phyloP scores from a whole-genome alignment of 1,140 invertebrate genomes.

The Dendrolimus kikuchii region DNA sequence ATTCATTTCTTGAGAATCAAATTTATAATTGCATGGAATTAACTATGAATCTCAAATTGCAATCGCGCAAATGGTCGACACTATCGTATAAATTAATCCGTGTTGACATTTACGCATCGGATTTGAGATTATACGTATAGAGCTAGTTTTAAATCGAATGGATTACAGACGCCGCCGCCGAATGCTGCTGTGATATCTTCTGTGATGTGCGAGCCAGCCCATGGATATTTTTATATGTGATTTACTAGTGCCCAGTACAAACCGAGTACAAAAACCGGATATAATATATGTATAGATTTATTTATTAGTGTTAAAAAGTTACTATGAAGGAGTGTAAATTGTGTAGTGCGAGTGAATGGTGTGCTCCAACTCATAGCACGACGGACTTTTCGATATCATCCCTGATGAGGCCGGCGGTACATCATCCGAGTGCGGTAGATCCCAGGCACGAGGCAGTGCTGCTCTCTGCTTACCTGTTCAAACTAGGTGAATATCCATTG shows the following conservation, averaged over 20 bases:
- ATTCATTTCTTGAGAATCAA: conserved; percentile 11
- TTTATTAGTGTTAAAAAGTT: conserved; percentile 44
- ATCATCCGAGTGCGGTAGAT: conserved; percentile 39
- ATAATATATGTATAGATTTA: conserved; percentile 38
- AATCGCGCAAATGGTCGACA: too few species aligned
- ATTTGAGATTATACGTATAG: conserved; percentile 1
- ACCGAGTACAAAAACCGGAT: conserved; percentile 66
- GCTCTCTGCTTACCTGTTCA: conserved; percentile 67
- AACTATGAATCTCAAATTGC: background rate
- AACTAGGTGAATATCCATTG: conserved; percentile 70
- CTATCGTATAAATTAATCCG: too few species aligned
- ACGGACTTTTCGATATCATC: conserved; percentile 67
- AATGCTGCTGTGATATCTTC: conserved; percentile 65
- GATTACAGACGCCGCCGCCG: conserved; percentile 40
- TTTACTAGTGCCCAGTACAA: conserved; percentile 70
- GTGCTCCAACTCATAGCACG: conserved; percentile 32
- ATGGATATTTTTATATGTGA: conserved; percentile 70
- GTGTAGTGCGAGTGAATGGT: conserved; percentile 60
- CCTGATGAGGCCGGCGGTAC: conserved; percentile 57
- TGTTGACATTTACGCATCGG: background rate
- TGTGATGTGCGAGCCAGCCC: conserved; percentile 61
- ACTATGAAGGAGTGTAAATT: conserved; percentile 71
- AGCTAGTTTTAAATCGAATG: conserved; percentile 15
- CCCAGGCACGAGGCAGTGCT: conserved; percentile 62
- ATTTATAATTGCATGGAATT: background rate